Base-by-base conservation (phyloP, 2,888 invertebrate genomes). In the Colostygia pectinataria region DNA sequence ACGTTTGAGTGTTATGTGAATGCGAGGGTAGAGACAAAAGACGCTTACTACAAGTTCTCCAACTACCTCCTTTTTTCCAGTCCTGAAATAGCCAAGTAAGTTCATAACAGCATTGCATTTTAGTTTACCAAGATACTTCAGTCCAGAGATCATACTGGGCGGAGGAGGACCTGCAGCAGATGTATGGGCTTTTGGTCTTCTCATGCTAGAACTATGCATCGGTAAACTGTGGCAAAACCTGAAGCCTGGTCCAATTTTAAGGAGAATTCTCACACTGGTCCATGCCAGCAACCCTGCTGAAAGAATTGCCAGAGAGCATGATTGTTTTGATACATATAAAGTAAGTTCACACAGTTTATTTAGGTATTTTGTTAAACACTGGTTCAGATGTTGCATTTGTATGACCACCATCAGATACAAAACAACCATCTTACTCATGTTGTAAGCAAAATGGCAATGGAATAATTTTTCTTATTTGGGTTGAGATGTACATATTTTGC, bases 111-210 rank as follows among this genome's bases (percentile, higher is more conserved):
- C 12, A 36, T 25, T 9, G 1, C 12, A 39, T 83, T 91, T 32
- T 68, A 95, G 95, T 4, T 92, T 94, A 63, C 93, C 96, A 40
- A 93, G 93, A 61, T 97, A 97, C 70, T 91, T 94, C 55, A 94
- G 97, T 13, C 97, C 97, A 0, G 97, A 97, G 85, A 93, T 95
- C 25, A 93, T 96, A 62, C 72, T 96, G 2, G 92, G 92, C 40
- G 92, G 92, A 15, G 92, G 93, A 40, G 95, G 96, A 37, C 92
- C 94, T 0, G 95, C 97, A 77, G 94, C 94, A 10, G 99, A 99
- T 83, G 92, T 98, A 18, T 99, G 99, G 99, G 94, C 97, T 0
- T 86, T 98, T 51, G 99, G 98, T n/a, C 94, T 99, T 49, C 93
- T 99, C 50, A 77, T 98, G 23, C 89, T 96, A 0, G 98, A 99